A percentile compares a stretch with the other conserved stretches of the same genome.
These are phyloP conservation scores for Tetramorium parvispinum DNA, from an alignment of 1,140 invertebrate genomes.

Conservation along the genomic window DNA sequence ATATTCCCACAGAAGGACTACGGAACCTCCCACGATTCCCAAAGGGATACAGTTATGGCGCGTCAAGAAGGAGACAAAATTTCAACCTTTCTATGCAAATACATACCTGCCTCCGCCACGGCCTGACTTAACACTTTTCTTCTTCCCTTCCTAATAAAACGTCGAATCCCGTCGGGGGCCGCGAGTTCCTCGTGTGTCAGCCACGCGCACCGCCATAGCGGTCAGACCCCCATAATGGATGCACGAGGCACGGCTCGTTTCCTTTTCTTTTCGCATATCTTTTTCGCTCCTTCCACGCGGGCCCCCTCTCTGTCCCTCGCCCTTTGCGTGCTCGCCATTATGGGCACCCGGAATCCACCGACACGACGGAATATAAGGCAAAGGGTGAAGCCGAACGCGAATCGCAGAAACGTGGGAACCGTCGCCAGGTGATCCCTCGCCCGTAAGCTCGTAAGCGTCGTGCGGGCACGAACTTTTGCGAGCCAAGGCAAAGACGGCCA, in stretches of 20 bases:
- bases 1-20: slow-evolving; percentile 66
- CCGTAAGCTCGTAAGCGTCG: slow-evolving; percentile 46
- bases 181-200: slow-evolving; percentile 83
- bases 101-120: slow-evolving; percentile 60
- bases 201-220: slow-evolving; percentile 82
- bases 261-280: slow-evolving; percentile 70
- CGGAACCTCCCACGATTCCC: slow-evolving; percentile 73
- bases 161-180: slow-evolving; percentile 71
- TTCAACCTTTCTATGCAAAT: slow-evolving; percentile 79
- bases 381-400: slow-evolving; percentile 81
- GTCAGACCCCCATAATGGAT: slow-evolving; percentile 82
- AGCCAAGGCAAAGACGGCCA: slow-evolving; percentile 64
- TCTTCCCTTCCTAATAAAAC: slow-evolving; percentile 81
- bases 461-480: slow-evolving; percentile 72
- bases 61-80: slow-evolving; percentile 62
- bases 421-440: slow-evolving; percentile 84
- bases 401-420: slow-evolving; percentile 86
- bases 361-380: slow-evolving; percentile 66
- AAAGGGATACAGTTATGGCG: slow-evolving; percentile 70
- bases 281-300: slow-evolving; percentile 52
- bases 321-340: slow-evolving; percentile 68
- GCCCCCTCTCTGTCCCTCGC: slow-evolving; percentile 43
- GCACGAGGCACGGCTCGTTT: slow-evolving; percentile 81
- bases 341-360: slow-evolving; percentile 60
- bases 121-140: slow-evolving; percentile 68